phyloP scores from a whole-genome alignment of 2,113 vertebrate genomes.

The Rhabdomys dilectus region DNA sequence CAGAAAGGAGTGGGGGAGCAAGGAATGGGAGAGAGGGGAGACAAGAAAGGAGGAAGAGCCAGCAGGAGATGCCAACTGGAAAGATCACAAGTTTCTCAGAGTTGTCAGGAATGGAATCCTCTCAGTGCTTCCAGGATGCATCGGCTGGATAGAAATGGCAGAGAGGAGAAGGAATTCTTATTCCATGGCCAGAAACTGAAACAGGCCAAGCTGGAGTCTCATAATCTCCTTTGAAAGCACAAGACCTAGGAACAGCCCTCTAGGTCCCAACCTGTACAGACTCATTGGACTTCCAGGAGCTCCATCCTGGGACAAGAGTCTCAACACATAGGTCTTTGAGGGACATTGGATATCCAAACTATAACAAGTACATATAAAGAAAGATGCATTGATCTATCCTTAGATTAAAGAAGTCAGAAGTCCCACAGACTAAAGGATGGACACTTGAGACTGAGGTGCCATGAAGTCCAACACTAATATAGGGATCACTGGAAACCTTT shows the following conservation, averaged over 20 bases:
- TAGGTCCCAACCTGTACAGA: neutral
- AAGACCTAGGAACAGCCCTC: neutral
- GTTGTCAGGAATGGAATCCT: neutral
- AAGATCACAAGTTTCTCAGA: neutral
- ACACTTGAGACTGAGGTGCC: neutral
- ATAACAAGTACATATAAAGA: neutral
- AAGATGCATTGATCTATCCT: neutral
- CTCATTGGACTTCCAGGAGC: neutral
- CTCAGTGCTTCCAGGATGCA: neutral
- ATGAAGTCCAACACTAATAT: neutral
- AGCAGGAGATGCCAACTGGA: neutral
- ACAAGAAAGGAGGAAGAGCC: neutral
- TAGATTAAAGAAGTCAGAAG: neutral
- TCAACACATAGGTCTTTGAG: neutral
- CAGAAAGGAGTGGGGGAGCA: neutral
- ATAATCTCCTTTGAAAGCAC: neutral
- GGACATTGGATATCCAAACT: neutral
- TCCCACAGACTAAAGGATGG: neutral
- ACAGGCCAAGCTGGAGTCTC: neutral
- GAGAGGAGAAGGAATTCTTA: neutral
- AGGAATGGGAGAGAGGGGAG: neutral
- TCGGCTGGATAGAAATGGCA: too few relatives aligned
- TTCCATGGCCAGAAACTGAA: neutral
- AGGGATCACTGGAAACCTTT: neutral
- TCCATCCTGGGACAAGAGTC: neutral